Evolutionary conservation across 2,888 invertebrate species (phyloP).

Genomic region (Cactoblastis cactorum): DNA sequence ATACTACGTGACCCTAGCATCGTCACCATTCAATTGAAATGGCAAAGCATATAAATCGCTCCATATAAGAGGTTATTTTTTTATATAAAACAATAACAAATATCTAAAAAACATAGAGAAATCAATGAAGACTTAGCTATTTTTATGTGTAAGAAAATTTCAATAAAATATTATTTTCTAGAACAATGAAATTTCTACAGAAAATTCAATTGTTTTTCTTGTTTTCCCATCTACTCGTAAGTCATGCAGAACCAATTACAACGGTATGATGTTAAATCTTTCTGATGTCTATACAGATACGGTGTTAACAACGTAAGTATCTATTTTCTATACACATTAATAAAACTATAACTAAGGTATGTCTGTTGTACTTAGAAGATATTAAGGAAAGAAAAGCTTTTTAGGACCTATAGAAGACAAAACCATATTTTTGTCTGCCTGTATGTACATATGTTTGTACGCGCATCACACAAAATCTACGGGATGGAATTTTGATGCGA

Average conservation of each 20-base stretch:
- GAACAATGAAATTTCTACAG: neutral
- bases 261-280: neutral
- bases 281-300: neutral
- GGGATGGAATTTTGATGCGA: no score
- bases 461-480: no score
- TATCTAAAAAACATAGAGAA: no score
- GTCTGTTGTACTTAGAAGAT: no score
- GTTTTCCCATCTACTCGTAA: neutral
- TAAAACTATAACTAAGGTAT: no score
- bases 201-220: neutral
- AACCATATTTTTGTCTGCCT: no score
- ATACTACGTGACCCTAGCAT: neutral
- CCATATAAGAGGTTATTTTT: neutral
- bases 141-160: neutral
- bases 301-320: no score
- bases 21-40: neutral
- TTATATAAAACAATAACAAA: neutral
- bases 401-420: no score
- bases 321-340: no score
- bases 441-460: no score
- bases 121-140: neutral
- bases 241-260: conserved; percentile 1
- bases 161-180: neutral
- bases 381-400: no score
- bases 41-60: neutral